Base-by-base conservation (phyloP, 2,113 vertebrate species). In the Hymenochirus boettgeri region DNA sequence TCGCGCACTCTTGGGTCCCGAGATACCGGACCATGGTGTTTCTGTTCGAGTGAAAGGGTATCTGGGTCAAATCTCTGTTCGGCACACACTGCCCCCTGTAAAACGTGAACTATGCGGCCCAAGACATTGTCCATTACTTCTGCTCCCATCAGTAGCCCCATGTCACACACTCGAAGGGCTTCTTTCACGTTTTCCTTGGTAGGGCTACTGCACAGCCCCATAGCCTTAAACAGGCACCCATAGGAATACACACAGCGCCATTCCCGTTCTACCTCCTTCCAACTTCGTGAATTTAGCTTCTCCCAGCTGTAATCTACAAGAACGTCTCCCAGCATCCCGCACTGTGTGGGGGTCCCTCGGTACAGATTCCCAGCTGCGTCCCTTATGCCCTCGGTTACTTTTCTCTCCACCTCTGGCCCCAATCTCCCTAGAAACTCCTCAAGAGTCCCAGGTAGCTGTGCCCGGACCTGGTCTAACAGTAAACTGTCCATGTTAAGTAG, bases 101-200 rank as follows among this genome's bases (percentile, higher is more conserved):
- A 82, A 35, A 91, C 51, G 1, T 33, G 47, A 1, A 89, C 82
- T 0, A 95, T 60, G 17, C 75, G 85, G 45, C 83, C 78, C 29
- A 98, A 83, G 47, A 85, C 61, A 65, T 92, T 73, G 4, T 84
- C 91, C 70, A 91, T 73, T 51, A 97, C 80, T 57, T 89, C 71
- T 0, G 89, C 87, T 3, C 95, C 95, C 91, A 97, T 89, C 9
- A 98, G 85, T 61, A 97, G 81, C 39, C 91, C 92, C 91, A 95
- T 79, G 79, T 98, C 95, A 47, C 95, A 98, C 19, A 83, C 85
- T 35, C 72, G 83, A 33, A 97, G 74, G 17, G 91, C 92, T 12
- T 83, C 70, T 0, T 70, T 56, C 8, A 82, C 10, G 2, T 74
- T 71, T 0, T 52, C 70, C 17, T 72, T 51, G 0, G 78, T 70